Base-by-base conservation (phyloP, 2,888 invertebrate species). In the Watsonalla binaria region DNA sequence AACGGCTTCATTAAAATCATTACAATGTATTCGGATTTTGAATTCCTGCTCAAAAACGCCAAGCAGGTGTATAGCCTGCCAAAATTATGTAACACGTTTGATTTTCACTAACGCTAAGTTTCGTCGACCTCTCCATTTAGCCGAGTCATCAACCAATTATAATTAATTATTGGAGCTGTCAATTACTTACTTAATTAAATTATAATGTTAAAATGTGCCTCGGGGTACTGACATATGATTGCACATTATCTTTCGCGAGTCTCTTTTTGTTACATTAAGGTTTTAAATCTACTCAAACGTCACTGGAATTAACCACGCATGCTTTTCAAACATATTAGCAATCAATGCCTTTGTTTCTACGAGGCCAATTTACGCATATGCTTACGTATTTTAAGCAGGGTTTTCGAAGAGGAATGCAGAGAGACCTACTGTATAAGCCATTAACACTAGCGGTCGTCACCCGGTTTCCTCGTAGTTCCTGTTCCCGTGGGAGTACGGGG, bases 91-190 rank as follows among this genome's bases (percentile, higher is more conserved):
- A 65, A 66, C 53, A 48, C 56, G 53, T 55, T 60, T 60, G 53
- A 56, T 56, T 57, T 54, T 62, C 60, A 57, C 61, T 62, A 61
- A 54, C 45, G 49, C 55, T 56, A 58, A 54, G 54, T 55, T 54
- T 54, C 55, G 46, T 47, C 53, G 63, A 67, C 62, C 62, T 65
- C 61, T 59, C 55, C 54, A 64, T 66, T 65, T 54, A 56, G 51
- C 6, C 63, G 55, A 65, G 60, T 71, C 68, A 63, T 58, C 62
- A 60, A 56, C 65, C 68, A 74, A 77, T 72, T 67, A 71, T 62
- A 66, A 72, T 72, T 72, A 70, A 73, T 79, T 76, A 77, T 72
- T 66, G 59, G 58, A 75, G 61, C 75, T 80, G 79, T 80, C 80
- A 80, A 80, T 81, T 72, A 56, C 46, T 50, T 51, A 60, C 60